Conservation (phyloP, 1,140 invertebrate species). For the Palaemon carinicauda region DNA sequence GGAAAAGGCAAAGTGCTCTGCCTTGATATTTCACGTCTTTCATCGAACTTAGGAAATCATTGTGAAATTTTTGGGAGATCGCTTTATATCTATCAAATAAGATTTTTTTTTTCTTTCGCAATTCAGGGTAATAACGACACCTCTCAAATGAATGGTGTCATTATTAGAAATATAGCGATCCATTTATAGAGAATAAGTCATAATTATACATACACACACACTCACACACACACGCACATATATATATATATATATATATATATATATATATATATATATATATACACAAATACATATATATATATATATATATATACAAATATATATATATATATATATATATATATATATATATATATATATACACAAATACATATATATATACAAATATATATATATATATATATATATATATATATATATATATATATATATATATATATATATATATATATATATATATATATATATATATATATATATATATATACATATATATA, state of each 20-base stretch:
- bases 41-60: too few species aligned
- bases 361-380: not conserved
- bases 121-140: too few species aligned
- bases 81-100: too few species aligned
- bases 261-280: slow-evolving; percentile 2
- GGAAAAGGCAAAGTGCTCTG: too few species aligned
- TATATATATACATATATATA: not conserved
- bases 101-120: too few species aligned
- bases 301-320: not conserved
- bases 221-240: not conserved
- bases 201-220: not conserved
- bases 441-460: not conserved
- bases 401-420: not conserved
- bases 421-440: slow-evolving; percentile 2
- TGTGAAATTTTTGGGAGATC: too few species aligned
- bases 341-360: not conserved
- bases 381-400: too few species aligned
- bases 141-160: too few species aligned
- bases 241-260: not conserved
- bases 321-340: not conserved
- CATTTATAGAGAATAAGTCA: too few species aligned
- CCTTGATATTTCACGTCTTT: too few species aligned
- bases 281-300: not conserved
- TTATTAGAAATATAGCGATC: too few species aligned
- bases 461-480: not conserved